Percentiles rank a stretch among this genome's conserved stretches.
phyloP scores from a whole-genome alignment of 2,888 invertebrate genomes.

The Drosophila anceps region DNA sequence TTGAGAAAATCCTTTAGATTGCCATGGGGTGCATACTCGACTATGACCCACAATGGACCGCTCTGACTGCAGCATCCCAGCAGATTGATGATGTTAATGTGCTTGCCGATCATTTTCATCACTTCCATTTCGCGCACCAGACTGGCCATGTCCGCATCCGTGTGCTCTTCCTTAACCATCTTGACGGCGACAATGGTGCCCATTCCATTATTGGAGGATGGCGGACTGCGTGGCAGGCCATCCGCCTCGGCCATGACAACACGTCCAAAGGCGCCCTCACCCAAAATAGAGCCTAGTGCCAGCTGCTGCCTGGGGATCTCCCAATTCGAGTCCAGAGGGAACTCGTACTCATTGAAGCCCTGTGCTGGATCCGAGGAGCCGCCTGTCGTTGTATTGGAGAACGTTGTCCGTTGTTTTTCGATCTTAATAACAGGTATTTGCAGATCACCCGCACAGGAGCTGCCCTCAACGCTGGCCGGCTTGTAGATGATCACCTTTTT shows the following conservation, averaged over 20 bases:
- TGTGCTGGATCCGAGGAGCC: constrained; percentile 87
- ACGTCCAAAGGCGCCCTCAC: constrained; percentile 99
- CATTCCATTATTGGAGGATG: constrained; percentile 33
- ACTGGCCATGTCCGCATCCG: constrained; percentile 98
- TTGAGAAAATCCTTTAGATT: constrained; percentile 97
- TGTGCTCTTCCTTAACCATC: constrained; percentile 99
- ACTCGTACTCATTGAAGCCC: constrained; percentile 96
- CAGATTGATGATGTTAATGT: constrained; percentile 98
- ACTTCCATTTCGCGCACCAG: constrained; percentile 99
- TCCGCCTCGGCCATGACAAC: constrained; percentile 96
- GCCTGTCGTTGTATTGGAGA: constrained; percentile 86
- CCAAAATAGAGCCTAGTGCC: constrained; percentile 92
- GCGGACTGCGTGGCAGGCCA: constrained; percentile 60
- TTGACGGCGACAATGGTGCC: constrained; percentile 96
- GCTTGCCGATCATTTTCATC: constrained; percentile 99
- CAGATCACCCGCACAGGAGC: constrained; percentile 75
- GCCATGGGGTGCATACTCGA: constrained; percentile 95
- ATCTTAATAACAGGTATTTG: constrained; percentile 95
- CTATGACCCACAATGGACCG: constrained; percentile 94
- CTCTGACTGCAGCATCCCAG: constrained; percentile 98
- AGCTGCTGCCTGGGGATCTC: constrained; percentile 94
- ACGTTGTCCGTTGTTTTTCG: constrained; percentile 92
- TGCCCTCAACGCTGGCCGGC: constrained; percentile 86
- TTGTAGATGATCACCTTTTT: constrained; percentile 96
- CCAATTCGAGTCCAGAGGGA: constrained; percentile 98